Percentiles rank a stretch among this genome's conserved stretches.
These are phyloP conservation scores for Smithornis capensis DNA, from an alignment of 2,113 vertebrate genomes.

Conservation along the genomic window DNA sequence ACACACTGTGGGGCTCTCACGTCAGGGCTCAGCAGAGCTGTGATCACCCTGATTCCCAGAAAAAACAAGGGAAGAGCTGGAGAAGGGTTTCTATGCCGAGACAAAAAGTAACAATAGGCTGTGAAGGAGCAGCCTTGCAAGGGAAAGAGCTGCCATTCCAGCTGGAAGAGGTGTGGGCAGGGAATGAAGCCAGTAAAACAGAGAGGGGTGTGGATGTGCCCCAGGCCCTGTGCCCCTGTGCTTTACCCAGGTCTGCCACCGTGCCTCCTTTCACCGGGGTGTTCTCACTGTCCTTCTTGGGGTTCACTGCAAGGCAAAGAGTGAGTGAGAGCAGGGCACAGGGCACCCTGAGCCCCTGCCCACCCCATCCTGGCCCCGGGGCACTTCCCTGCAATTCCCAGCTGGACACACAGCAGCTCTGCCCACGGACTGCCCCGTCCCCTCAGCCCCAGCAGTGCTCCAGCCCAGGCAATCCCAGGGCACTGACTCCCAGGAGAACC, in stretches of 20 bases:
- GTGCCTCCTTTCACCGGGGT: conserved; percentile 92
- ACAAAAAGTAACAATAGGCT: neutral
- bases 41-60: neutral
- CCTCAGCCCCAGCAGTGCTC: accelerated
- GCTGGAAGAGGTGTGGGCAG: accelerated
- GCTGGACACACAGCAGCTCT: neutral
- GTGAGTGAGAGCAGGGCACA: neutral
- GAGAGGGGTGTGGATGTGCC: no score
- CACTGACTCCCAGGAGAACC: neutral
- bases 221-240: neutral
- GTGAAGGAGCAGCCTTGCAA: neutral
- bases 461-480: neutral
- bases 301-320: conserved; percentile 79
- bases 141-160: neutral
- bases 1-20: neutral
- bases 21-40: neutral
- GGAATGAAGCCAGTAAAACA: neutral
- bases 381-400: neutral
- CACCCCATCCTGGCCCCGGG: neutral
- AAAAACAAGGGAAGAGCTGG: neutral
- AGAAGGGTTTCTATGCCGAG: neutral
- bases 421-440: accelerated
- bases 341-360: no score
- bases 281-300: conserved; percentile 93
- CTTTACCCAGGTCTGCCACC: conserved; percentile 87